These are phyloP conservation scores for Oncorhynchus clarkii DNA, from an alignment of 2,113 vertebrate species.

Conservation along the genomic window DNA sequence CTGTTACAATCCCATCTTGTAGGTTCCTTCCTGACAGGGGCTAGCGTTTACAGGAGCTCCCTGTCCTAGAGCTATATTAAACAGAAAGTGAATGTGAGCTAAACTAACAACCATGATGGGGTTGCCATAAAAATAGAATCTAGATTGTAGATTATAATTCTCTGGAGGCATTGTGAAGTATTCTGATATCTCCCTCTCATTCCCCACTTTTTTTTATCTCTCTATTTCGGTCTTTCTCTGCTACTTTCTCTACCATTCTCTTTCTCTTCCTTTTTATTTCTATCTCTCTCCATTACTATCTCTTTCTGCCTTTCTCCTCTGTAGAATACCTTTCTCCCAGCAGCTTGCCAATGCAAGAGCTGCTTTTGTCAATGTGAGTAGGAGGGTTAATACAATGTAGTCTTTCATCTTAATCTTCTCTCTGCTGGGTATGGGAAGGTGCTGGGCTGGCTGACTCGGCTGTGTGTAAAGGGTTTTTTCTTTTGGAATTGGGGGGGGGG, in stretches of 20 bases:
- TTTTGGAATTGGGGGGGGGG: neutral
- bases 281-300: neutral
- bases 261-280: neutral
- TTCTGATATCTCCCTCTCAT: neutral
- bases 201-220: neutral
- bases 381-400: too few relatives aligned
- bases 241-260: neutral
- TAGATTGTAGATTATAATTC: too few relatives aligned
- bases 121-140: too few relatives aligned
- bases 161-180: neutral
- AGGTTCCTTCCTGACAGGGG: too few relatives aligned
- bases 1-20: too few relatives aligned
- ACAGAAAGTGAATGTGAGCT: too few relatives aligned
- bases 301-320: neutral
- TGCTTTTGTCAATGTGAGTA: too few relatives aligned
- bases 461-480: neutral
- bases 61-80: too few relatives aligned
- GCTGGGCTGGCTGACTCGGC: neutral
- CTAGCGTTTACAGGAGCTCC: too few relatives aligned
- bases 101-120: too few relatives aligned
- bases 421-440: neutral
- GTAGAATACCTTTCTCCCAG: too few relatives aligned
- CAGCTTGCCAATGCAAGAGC: too few relatives aligned
- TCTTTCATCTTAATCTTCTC: neutral
- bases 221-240: neutral